phyloP scores from a whole-genome alignment of 2,888 invertebrate genomes.

The Athetis lepigone region DNA sequence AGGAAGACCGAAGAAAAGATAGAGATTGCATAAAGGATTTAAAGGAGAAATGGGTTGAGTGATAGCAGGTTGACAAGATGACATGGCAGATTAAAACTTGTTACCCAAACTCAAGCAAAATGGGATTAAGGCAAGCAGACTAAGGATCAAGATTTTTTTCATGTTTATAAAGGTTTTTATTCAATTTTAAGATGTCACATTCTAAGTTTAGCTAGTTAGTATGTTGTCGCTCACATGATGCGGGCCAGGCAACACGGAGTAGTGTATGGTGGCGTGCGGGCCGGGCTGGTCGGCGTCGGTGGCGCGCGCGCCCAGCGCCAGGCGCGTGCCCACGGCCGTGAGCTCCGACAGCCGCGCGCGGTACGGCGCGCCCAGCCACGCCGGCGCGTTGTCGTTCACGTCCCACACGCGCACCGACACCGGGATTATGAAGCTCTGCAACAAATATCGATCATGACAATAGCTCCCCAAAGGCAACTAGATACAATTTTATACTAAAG shows the following conservation, averaged over 20 bases:
- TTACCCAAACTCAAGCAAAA: no score
- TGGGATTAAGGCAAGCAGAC: no score
- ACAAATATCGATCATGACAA: background rate
- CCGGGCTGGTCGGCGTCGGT: constrained; percentile 96
- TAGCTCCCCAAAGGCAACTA: no score
- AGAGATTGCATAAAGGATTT: no score
- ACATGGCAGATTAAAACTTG: no score
- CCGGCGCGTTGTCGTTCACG: constrained; percentile 97
- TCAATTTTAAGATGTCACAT: background rate
- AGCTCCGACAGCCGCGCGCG: constrained; percentile 96
- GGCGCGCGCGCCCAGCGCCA: constrained; percentile 95
- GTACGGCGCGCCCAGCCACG: constrained; percentile 95
- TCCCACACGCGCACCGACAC: constrained; percentile 96
- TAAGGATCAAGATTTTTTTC: no score
- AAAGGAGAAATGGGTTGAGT: no score
- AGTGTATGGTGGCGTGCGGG: constrained; percentile 96
- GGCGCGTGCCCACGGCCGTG: constrained; percentile 92
- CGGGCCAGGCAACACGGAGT: constrained; percentile 94
- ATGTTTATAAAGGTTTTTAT: background rate
- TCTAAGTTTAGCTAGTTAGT: no score
- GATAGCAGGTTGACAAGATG: no score
- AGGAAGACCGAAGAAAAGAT: no score
- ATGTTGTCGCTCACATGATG: constrained; percentile 90
- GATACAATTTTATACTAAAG: no score
- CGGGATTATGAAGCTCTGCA: constrained; percentile 94